Percentiles rank a stretch among this genome's conserved stretches.
phyloP scores from a whole-genome alignment of 2,797 vertebrate species.

The Crax fasciolata region DNA sequence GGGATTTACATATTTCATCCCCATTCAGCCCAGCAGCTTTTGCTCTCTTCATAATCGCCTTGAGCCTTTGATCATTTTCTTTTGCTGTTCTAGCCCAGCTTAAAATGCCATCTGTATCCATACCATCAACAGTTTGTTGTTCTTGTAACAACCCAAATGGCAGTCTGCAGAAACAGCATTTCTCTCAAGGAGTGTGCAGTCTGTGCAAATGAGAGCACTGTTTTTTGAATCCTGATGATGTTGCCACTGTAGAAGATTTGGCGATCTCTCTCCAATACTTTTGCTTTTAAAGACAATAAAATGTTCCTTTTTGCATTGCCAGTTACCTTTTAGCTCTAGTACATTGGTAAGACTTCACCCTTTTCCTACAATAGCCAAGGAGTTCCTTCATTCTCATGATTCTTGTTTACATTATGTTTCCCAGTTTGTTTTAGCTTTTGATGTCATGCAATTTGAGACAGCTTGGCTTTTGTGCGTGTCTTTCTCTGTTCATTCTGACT shows the following conservation, averaged over 20 bases:
- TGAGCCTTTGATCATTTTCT: conserved; percentile 73
- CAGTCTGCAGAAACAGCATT: conserved; percentile 64
- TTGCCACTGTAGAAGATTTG: neutral
- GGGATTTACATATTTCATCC: conserved; percentile 69
- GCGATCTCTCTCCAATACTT: conserved; percentile 23
- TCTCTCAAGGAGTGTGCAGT: conserved; percentile 52
- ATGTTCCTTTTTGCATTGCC: neutral
- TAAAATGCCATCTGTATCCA: conserved; percentile 75
- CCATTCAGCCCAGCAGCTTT: conserved; percentile 67
- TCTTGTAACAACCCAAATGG: conserved; percentile 73
- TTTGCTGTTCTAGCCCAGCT: conserved; percentile 64
- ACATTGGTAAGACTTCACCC: neutral
- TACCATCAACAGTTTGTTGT: conserved; percentile 75
- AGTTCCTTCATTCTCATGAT: neutral
- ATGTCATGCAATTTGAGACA: neutral
- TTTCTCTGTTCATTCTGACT: neutral
- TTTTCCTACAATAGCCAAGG: neutral
- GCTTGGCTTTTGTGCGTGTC: neutral
- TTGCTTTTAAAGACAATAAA: conserved; percentile 21
- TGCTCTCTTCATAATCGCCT: conserved; percentile 46
- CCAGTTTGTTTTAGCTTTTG: conserved; percentile 14
- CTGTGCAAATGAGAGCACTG: conserved; percentile 29
- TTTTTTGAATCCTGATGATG: conserved; percentile 29
- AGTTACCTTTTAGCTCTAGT: conserved; percentile 6
- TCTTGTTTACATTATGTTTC: conserved; percentile 4